Conservation (phyloP, 2,113 vertebrate genomes). For the Danio rerio region DNA sequence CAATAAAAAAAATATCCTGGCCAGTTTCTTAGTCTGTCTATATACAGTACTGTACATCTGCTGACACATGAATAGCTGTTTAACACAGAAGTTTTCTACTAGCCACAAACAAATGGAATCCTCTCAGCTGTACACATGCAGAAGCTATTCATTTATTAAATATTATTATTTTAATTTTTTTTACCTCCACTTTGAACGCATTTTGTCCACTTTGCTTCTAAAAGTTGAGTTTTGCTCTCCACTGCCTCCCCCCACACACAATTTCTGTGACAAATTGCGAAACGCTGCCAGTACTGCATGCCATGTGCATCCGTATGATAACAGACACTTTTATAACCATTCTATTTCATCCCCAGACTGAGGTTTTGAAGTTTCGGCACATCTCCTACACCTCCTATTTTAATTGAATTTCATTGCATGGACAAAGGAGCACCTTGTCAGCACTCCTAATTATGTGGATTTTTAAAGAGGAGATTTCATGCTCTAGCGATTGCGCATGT, state of each 20-base stretch:
- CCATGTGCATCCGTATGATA: constrained; percentile 59
- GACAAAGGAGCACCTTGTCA: constrained; percentile 44
- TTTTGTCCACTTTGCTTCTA: not conserved
- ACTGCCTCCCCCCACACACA: not conserved
- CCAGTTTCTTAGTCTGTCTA: not conserved
- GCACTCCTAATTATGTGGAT: constrained; percentile 34
- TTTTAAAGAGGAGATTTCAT: constrained; percentile 8
- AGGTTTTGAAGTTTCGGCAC: constrained; percentile 30
- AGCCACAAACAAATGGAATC: constrained; percentile 5
- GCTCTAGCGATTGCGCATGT: constrained; percentile 10
- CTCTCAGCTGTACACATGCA: constrained; percentile 3
- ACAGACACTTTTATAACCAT: constrained; percentile 49
- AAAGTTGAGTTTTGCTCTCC: constrained; percentile 38
- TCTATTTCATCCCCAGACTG: constrained; percentile 53
- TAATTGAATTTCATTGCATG: constrained; percentile 54
- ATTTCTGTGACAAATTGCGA: constrained; percentile 53
- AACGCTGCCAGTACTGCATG: constrained; percentile 43
- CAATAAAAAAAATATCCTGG: not conserved
- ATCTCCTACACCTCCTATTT: constrained; percentile 38
- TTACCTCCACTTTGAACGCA: constrained; percentile 4
- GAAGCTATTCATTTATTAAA: not conserved
- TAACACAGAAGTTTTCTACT: not conserved
- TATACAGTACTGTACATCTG: constrained; percentile 13
- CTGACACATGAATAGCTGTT: constrained; percentile 1
- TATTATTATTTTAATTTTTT: not conserved